phyloP scores from a whole-genome alignment of 2,113 vertebrate genomes.

The Podarcis raffonei region DNA sequence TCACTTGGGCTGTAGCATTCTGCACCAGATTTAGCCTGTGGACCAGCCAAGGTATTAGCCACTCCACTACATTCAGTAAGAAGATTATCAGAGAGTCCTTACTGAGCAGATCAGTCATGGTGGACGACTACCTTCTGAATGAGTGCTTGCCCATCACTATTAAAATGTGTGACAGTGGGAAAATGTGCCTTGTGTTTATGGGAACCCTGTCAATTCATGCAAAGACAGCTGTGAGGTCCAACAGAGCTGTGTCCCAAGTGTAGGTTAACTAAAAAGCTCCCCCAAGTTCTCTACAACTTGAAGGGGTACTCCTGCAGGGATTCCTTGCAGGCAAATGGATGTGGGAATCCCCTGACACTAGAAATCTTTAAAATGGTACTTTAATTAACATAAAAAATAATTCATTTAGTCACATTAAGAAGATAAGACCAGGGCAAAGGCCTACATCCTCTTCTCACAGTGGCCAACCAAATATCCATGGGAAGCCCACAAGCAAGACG shows the following conservation, averaged over 20 bases:
- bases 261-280: not conserved
- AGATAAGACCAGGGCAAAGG: too few species aligned
- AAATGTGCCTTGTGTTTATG: not conserved
- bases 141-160: not conserved
- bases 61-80: too few species aligned
- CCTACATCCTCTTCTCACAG: too few species aligned
- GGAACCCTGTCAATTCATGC: not conserved
- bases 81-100: not conserved
- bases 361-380: too few species aligned
- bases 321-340: not conserved
- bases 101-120: not conserved
- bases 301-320: not conserved
- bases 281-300: not conserved
- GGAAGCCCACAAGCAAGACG: too few species aligned
- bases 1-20: too few species aligned
- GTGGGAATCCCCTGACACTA: not conserved
- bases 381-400: too few species aligned
- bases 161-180: constrained; percentile 19
- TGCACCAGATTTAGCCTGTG: too few species aligned
- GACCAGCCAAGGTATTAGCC: too few species aligned
- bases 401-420: too few species aligned
- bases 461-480: too few species aligned
- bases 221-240: not conserved
- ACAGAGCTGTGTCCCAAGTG: not conserved
- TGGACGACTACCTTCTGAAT: not conserved